A percentile compares a stretch with the other conserved stretches of the same genome.
phyloP scores from a whole-genome alignment of 2,113 vertebrate species.

The Eonycteris spelaea region DNA sequence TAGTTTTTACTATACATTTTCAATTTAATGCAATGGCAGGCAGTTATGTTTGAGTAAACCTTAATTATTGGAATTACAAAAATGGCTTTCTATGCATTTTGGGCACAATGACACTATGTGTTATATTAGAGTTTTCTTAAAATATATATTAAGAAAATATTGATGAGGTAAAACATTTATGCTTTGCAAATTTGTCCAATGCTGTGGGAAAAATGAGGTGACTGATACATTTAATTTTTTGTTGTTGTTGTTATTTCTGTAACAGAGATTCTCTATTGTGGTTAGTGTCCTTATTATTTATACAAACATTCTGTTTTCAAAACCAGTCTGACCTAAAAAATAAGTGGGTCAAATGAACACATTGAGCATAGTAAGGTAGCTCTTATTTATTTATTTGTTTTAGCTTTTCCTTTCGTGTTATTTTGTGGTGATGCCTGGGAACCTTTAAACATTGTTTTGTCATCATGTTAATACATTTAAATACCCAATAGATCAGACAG shows the following conservation, averaged over 20 bases:
- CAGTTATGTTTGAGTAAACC: neutral
- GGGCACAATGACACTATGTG: neutral
- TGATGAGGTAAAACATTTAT: neutral
- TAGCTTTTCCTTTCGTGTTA: neutral
- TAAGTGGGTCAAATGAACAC: neutral
- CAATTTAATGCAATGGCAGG: neutral
- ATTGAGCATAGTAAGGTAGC: neutral
- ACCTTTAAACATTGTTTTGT: neutral
- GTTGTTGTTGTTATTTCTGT: neutral
- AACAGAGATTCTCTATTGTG: neutral
- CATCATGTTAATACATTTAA: neutral
- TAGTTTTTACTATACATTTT: neutral
- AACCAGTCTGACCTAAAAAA: neutral
- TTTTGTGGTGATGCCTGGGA: neutral
- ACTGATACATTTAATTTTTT: neutral
- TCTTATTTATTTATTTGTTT: neutral
- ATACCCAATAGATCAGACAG: neutral
- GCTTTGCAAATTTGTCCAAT: neutral
- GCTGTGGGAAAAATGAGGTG: neutral
- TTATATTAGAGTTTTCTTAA: neutral
- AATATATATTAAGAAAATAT: neutral
- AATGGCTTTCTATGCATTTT: neutral
- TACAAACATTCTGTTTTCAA: neutral
- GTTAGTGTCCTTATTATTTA: neutral
- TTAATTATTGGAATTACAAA: neutral